Percentiles rank a stretch among this genome's conserved stretches.
These are phyloP conservation scores for Ochropacha duplaris DNA, from an alignment of 2,888 invertebrate genomes.

Conservation along the genomic window DNA sequence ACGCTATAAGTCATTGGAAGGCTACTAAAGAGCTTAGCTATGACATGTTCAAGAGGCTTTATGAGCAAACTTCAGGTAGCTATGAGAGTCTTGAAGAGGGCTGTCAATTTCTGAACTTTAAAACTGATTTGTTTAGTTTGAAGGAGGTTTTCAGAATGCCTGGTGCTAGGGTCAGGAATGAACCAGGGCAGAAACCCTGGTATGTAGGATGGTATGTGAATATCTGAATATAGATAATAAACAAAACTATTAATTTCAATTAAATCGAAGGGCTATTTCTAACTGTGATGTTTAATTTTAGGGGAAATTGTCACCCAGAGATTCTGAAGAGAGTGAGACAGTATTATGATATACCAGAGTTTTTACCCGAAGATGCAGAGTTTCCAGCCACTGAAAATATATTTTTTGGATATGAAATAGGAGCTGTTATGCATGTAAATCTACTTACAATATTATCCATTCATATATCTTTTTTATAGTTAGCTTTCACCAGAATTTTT, in stretches of 20 bases:
- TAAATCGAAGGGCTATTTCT: too few relatives aligned
- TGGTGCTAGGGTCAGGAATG: conserved; percentile 83
- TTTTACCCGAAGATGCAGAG: conserved; percentile 94
- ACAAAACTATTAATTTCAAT: neutral
- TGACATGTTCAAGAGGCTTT: conserved; percentile 86
- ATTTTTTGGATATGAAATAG: conserved; percentile 95
- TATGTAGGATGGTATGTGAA: conserved; percentile 95
- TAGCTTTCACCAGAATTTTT: too few relatives aligned
- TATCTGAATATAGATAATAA: too few relatives aligned
- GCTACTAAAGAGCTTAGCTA: conserved; percentile 87
- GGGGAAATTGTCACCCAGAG: conserved; percentile 94
- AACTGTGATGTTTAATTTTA: conserved; percentile 45
- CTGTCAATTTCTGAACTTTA: conserved; percentile 94
- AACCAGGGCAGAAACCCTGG: conserved; percentile 88
- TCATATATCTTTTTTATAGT: too few relatives aligned
- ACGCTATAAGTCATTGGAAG: conserved; percentile 89
- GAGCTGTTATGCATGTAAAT: conserved; percentile 95
- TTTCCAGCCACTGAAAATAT: conserved; percentile 94
- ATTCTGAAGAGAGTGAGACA: conserved; percentile 88
- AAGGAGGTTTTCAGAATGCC: conserved; percentile 91
- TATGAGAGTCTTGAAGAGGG: conserved; percentile 90
- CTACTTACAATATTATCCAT: too few relatives aligned
- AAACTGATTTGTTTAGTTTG: conserved; percentile 89
- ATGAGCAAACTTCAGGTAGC: conserved; percentile 86
- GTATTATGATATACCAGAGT: conserved; percentile 91